A percentile compares a stretch with the other conserved stretches of the same genome.
phyloP scores from a whole-genome alignment of 2,797 vertebrate species.

The Xerus rutilus region DNA sequence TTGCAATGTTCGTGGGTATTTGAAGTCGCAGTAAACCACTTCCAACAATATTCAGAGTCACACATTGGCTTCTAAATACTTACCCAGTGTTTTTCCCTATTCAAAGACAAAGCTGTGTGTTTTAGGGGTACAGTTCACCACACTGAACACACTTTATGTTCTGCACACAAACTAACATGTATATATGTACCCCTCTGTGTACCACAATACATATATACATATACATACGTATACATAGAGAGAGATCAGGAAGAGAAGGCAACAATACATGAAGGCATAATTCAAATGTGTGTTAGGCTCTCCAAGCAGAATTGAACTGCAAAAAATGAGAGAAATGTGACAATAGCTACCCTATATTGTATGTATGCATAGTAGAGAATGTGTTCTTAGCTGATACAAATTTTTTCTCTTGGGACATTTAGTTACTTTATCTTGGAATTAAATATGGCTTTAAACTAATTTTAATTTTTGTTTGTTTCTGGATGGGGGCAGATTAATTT shows the following conservation, averaged over 20 bases:
- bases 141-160: slow-evolving; percentile 76
- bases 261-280: slow-evolving; percentile 76
- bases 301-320: slow-evolving; percentile 68
- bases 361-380: background rate
- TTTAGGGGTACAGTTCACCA: slow-evolving; percentile 82
- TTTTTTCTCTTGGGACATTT: slow-evolving; percentile 45
- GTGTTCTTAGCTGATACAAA: background rate
- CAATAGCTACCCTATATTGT: slow-evolving; percentile 3
- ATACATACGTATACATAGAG: slow-evolving; percentile 91
- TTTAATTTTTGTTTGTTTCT: background rate
- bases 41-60: slow-evolving; percentile 77
- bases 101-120: slow-evolving; percentile 66
- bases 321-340: slow-evolving; percentile 67
- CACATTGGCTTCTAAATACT: slow-evolving; percentile 85
- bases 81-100: slow-evolving; percentile 84
- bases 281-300: slow-evolving; percentile 54
- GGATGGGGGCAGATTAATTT: background rate
- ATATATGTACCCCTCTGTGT: slow-evolving; percentile 89
- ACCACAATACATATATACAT: slow-evolving; percentile 91
- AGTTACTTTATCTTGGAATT: slow-evolving; percentile 61
- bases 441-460: background rate
- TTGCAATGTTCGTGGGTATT: slow-evolving; percentile 7
- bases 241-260: slow-evolving; percentile 83
- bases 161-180: slow-evolving; percentile 89
- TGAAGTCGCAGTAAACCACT: slow-evolving; percentile 64